Percentiles rank a stretch among this genome's conserved stretches.
These are phyloP conservation scores for Bombus ignitus DNA, from an alignment of 1,140 invertebrate genomes.

Conservation along the genomic window DNA sequence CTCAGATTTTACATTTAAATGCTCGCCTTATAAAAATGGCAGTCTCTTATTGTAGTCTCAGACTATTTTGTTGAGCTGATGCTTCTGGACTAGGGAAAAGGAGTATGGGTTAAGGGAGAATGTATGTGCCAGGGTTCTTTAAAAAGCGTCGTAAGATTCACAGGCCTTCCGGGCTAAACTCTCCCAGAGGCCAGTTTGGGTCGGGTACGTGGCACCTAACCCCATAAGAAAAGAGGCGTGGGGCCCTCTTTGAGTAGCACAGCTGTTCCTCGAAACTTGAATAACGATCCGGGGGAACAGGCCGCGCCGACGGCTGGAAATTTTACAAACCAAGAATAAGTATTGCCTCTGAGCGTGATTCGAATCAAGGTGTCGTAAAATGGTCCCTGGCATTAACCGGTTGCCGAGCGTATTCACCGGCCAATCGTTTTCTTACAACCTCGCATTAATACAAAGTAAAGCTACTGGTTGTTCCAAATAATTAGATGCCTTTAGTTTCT, in stretches of 20 bases:
- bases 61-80: too few species aligned
- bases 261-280: constrained; percentile 67
- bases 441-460: too few species aligned
- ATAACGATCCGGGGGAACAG: constrained; percentile 59
- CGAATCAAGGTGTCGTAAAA: constrained; percentile 11
- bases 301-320: constrained; percentile 43
- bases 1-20: too few species aligned
- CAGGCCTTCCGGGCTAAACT: constrained; percentile 31
- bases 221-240: constrained; percentile 64
- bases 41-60: too few species aligned
- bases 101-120: constrained; percentile 1
- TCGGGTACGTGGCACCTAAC: constrained; percentile 28
- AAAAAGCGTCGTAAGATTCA: constrained; percentile 46
- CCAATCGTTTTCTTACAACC: neutral
- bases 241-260: constrained; percentile 55
- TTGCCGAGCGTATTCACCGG: neutral
- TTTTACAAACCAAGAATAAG: constrained; percentile 52
- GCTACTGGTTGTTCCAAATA: neutral
- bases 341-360: constrained; percentile 27
- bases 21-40: neutral
- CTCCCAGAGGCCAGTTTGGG: constrained; percentile 42
- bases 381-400: neutral
- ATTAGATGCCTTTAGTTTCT: neutral
- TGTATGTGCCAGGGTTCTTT: constrained; percentile 11
- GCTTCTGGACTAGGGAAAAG: neutral